A percentile compares a stretch with the other conserved stretches of the same genome.
Evolutionary conservation across 2,797 vertebrate species (phyloP).

Genomic region (Pteropus rufus): DNA sequence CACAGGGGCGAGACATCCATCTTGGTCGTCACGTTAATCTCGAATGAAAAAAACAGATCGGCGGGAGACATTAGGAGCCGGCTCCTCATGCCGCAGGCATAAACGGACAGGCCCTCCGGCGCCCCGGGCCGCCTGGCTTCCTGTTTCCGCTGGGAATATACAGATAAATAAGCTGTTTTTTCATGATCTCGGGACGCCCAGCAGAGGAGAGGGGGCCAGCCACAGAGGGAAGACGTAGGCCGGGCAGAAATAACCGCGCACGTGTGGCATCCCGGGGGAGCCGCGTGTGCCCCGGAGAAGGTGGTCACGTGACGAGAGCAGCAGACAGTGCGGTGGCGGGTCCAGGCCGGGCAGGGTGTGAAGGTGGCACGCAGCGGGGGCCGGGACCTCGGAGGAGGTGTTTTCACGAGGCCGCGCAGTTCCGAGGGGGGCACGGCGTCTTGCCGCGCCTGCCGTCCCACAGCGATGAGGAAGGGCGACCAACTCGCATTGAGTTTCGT

Average conservation of each 20-base stretch:
- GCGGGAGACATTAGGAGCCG: not conserved
- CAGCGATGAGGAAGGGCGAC: not conserved
- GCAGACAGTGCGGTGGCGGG: fast-evolving
- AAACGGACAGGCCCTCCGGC: not conserved
- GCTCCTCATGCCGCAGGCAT: not conserved
- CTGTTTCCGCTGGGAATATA: fast-evolving
- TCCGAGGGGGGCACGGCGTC: too few species aligned
- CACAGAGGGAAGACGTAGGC: not conserved
- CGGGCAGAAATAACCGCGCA: not conserved
- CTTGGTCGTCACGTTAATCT: not conserved
- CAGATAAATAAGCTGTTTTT: not conserved
- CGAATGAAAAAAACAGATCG: not conserved
- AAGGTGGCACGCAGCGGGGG: fast-evolving
- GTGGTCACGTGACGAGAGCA: too few species aligned
- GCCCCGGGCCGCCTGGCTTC: not conserved
- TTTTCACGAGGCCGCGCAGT: too few species aligned
- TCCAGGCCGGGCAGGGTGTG: fast-evolving
- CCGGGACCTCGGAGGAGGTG: fast-evolving
- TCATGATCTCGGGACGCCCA: not conserved
- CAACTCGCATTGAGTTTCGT: not conserved
- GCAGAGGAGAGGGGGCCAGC: not conserved
- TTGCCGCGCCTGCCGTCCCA: too few species aligned
- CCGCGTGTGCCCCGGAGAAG: too few species aligned
- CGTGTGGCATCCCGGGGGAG: fast-evolving
- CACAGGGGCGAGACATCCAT: not conserved